These are phyloP conservation scores for Anoplius nigerrimus DNA, from an alignment of 2,888 invertebrate species.

Conservation along the genomic window DNA sequence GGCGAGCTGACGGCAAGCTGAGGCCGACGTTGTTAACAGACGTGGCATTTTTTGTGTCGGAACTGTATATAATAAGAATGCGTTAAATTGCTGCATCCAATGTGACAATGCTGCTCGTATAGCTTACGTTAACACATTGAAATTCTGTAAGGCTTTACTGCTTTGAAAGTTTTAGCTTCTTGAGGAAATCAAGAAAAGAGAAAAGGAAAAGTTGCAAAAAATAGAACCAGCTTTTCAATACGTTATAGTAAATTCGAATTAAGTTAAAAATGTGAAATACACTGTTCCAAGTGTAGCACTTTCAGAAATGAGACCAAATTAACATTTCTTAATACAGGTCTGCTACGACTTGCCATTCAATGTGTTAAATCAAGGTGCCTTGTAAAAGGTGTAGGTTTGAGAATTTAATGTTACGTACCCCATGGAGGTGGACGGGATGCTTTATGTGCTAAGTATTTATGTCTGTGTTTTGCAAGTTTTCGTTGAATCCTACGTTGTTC, in stretches of 20 bases:
- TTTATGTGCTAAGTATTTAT: conserved; percentile 87
- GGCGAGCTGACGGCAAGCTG: conserved; percentile 88
- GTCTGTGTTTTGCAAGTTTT: conserved; percentile 89
- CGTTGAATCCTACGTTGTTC: conserved; percentile 86
- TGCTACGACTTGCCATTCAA: not conserved
- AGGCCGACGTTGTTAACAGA: conserved; percentile 91
- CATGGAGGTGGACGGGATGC: conserved; percentile 86
- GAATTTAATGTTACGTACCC: conserved; percentile 79
- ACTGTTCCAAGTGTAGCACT: no score
- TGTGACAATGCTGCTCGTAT: conserved; percentile 1
- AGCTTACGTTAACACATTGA: not conserved
- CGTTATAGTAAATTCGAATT: no score
- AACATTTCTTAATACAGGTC: no score
- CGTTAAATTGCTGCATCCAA: no score
- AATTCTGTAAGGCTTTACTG: not conserved
- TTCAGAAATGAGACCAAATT: no score
- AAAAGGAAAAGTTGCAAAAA: no score
- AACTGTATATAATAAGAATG: conserved; percentile 78
- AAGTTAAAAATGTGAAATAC: no score
- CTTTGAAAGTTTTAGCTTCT: no score
- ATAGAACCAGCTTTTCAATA: no score
- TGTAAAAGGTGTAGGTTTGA: not conserved
- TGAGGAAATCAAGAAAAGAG: no score
- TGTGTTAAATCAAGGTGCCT: not conserved
- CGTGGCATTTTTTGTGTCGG: conserved; percentile 97